These are phyloP conservation scores for Carduelis carduelis DNA, from an alignment of 2,797 vertebrate genomes.

Conservation along the genomic window DNA sequence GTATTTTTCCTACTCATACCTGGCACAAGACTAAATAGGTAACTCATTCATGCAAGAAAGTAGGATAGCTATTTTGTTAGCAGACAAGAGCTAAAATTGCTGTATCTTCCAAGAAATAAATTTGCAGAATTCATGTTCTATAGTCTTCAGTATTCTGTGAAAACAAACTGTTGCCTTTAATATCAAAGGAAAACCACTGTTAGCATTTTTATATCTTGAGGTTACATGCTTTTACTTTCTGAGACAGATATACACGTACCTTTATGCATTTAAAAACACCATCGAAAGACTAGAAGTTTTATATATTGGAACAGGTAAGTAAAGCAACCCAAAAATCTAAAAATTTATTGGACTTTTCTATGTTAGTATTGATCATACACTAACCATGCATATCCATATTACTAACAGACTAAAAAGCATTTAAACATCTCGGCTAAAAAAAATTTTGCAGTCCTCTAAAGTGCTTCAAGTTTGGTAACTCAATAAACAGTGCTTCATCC, in stretches of 20 bases:
- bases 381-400: conserved; percentile 49
- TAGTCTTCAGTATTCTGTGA: conserved; percentile 20
- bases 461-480: background rate
- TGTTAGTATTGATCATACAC: conserved; percentile 34
- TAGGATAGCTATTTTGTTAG: background rate
- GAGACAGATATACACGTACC: conserved; percentile 50
- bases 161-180: conserved; percentile 6
- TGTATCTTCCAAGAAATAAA: background rate
- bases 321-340: conserved; percentile 40
- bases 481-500: background rate
- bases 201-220: background rate
- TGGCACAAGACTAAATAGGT: background rate
- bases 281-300: background rate
- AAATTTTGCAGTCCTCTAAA: background rate
- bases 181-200: conserved; percentile 2
- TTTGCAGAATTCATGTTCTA: background rate
- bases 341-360: conserved; percentile 7
- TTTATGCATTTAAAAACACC: conserved; percentile 45
- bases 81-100: background rate
- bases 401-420: conserved; percentile 22
- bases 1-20: background rate
- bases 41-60: background rate
- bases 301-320: conserved; percentile 10
- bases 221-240: background rate
- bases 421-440: background rate